Conservation (phyloP, 2,888 invertebrate species). For the Drosophila infuscata region DNA sequence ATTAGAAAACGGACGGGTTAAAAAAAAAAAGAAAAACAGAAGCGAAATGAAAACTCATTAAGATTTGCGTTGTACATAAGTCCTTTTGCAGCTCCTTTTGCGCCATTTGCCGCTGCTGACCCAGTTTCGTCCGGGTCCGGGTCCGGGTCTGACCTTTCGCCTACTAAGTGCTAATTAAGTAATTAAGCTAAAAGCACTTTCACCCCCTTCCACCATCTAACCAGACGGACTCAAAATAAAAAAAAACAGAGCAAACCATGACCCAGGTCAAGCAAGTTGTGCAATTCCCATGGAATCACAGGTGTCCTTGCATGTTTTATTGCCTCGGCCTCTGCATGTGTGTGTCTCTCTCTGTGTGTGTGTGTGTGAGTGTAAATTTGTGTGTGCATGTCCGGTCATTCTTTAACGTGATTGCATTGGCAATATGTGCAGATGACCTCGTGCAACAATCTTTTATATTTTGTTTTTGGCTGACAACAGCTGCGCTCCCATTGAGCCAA, state of each 20-base stretch:
- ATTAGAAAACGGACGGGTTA: slow-evolving; percentile 62
- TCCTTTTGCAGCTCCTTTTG: slow-evolving; percentile 44
- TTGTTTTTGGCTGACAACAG: slow-evolving; percentile 33
- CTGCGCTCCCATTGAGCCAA: slow-evolving; percentile 40
- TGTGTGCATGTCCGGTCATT: slow-evolving; percentile 69
- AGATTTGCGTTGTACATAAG: slow-evolving; percentile 56
- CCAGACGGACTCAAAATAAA: slow-evolving; percentile 23
- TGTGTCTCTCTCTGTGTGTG: slow-evolving; percentile 2
- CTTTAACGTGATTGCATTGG: slow-evolving; percentile 59
- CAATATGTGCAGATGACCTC: slow-evolving; percentile 47
- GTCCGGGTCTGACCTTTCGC: slow-evolving; percentile 53
- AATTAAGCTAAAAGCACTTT: slow-evolving; percentile 72
- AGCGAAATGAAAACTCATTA: slow-evolving; percentile 67
- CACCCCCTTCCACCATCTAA: slow-evolving; percentile 28
- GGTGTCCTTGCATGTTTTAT: slow-evolving; percentile 40
- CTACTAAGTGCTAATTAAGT: slow-evolving; percentile 64
- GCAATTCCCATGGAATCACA: slow-evolving; percentile 40
- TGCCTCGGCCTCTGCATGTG: slow-evolving; percentile 4
- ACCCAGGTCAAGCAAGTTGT: slow-evolving; percentile 64
- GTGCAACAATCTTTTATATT: slow-evolving; percentile 7
- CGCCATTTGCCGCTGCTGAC: slow-evolving; percentile 58
- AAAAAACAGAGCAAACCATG: slow-evolving; percentile 47
- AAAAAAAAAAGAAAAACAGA: slow-evolving; percentile 42
- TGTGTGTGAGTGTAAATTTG: slow-evolving; percentile 26
- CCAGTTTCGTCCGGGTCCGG: slow-evolving; percentile 60